Evolutionary conservation across 2,797 vertebrate genomes (phyloP).

Genomic region (Malurus splendens): DNA sequence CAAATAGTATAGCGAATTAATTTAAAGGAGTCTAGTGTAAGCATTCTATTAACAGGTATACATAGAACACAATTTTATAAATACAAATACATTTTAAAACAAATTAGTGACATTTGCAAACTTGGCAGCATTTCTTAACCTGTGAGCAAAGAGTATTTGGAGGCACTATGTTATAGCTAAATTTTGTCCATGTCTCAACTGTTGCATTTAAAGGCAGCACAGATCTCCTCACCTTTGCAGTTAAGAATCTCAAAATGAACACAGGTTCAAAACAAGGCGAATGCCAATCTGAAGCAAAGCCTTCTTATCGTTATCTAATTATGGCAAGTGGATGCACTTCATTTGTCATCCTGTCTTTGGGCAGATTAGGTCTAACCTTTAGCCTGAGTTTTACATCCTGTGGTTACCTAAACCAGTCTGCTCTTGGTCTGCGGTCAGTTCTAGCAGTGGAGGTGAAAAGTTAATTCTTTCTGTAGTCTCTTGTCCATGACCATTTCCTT

Average conservation of each 20-base stretch:
- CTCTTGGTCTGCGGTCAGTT: slow-evolving; percentile 2
- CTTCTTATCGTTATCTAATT: neutral
- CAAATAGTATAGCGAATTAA: neutral
- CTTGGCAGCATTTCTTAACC: neutral
- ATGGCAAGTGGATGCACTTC: neutral
- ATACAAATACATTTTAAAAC: neutral
- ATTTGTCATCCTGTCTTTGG: slow-evolving; percentile 26
- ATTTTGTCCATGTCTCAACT: neutral
- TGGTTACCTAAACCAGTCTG: slow-evolving; percentile 30
- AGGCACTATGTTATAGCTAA: neutral
- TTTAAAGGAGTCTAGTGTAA: neutral
- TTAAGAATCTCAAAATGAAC: neutral
- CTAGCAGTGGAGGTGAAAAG: slow-evolving; percentile 9
- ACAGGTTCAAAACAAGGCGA: neutral
- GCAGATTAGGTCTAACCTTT: slow-evolving; percentile 21
- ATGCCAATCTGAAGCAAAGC: neutral
- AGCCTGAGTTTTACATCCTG: neutral
- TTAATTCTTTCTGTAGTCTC: neutral
- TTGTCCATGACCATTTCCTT: slow-evolving; percentile 21
- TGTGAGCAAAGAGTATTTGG: neutral
- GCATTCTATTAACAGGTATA: neutral
- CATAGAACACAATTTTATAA: neutral
- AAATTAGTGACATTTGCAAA: neutral
- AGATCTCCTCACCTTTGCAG: neutral
- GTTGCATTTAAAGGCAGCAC: neutral